Conservation (phyloP, 2,113 vertebrate species). For the Prionailurus viverrinus region DNA sequence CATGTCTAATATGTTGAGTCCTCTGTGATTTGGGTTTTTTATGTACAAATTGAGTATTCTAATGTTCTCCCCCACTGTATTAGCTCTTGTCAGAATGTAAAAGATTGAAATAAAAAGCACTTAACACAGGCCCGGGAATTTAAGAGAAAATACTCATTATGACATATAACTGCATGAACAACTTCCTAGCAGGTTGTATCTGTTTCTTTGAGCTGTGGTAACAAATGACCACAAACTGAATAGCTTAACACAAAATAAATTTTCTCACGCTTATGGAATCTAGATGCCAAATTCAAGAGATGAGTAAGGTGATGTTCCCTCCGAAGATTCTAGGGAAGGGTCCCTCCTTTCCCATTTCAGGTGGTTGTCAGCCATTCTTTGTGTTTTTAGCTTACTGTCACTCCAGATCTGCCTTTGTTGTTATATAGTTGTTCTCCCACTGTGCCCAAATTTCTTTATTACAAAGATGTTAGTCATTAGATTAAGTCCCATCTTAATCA, state of each 20-base stretch:
- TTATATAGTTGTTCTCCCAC: too few relatives aligned
- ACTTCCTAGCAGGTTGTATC: neutral
- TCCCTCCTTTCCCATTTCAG: neutral
- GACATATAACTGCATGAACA: neutral
- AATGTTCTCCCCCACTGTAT: neutral
- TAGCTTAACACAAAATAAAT: neutral
- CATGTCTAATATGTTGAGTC: neutral
- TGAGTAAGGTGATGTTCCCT: neutral
- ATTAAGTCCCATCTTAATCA: neutral
- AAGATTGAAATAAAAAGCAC: neutral
- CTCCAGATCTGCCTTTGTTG: neutral
- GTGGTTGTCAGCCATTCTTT: too few relatives aligned
- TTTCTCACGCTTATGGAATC: neutral
- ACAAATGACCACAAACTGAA: neutral
- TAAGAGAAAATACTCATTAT: neutral
- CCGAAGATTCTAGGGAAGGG: neutral
- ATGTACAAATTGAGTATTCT: neutral
- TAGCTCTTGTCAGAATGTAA: neutral
- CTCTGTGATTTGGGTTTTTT: neutral
- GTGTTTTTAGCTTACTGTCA: neutral
- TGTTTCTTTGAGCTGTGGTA: neutral
- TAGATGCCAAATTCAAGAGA: neutral
- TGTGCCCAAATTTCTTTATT: neutral
- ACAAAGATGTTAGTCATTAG: neutral
- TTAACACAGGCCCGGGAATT: neutral